Conservation (phyloP, 2,888 invertebrate genomes). For the Erebia ligea region DNA sequence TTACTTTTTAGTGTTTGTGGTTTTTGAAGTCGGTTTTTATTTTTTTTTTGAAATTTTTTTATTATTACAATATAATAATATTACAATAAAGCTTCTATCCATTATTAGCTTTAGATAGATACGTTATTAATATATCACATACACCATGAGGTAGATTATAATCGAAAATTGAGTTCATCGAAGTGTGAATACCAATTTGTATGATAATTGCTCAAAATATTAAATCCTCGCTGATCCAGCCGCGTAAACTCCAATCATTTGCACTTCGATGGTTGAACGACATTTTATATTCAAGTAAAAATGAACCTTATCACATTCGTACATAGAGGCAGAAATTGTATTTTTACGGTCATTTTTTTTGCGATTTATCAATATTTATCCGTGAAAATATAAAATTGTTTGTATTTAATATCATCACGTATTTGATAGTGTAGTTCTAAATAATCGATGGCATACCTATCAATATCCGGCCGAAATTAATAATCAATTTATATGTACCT, state of each 20-base stretch:
- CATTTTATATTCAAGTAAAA: constrained; percentile 3
- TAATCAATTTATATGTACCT: too few relatives aligned
- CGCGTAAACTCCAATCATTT: constrained; percentile 30
- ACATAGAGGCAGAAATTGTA: background rate
- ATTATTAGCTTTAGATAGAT: background rate
- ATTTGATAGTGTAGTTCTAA: background rate
- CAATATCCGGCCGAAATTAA: background rate
- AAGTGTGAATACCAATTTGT: constrained; percentile 28
- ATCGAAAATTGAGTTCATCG: constrained; percentile 18
- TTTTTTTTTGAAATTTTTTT: too few relatives aligned
- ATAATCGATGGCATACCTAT: background rate
- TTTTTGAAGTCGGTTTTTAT: too few relatives aligned
- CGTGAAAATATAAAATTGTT: constrained; percentile 4
- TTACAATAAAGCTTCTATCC: too few relatives aligned
- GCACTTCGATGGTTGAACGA: constrained; percentile 15
- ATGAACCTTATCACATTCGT: background rate
- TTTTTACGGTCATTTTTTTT: background rate
- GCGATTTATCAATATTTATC: constrained; percentile 12
- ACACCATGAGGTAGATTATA: background rate
- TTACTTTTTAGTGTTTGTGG: too few relatives aligned
- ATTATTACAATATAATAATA: too few relatives aligned
- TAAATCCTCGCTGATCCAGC: constrained; percentile 18
- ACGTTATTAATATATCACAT: background rate
- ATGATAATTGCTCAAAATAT: constrained; percentile 29
- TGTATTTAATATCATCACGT: constrained; percentile 7